Evolutionary conservation across 2,113 vertebrate species (phyloP), one percentile per base, ranked within the genome.

Genomic region (Megaleporinus macrocephalus): DNA sequence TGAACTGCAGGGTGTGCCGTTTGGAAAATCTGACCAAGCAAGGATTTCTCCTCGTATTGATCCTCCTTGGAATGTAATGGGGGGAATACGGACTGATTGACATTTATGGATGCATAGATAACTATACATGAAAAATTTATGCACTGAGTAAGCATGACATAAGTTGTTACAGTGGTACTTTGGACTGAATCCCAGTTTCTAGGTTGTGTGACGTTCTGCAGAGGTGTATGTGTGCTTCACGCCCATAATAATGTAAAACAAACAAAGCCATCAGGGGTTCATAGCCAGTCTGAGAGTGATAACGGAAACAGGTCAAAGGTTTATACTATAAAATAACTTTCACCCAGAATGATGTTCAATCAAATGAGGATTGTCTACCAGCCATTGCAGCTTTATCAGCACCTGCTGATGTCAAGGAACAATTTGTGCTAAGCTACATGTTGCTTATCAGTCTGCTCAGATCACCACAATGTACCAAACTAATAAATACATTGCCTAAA

Each of bases 111-210:
- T 12, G 6, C 57, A 15, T 65, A 24, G 15, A 78, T 74, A n/a
- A 12, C 29, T 18, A 6, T 44, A 11, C 33, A 24, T 82, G 51
- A 79, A 81, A 82, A 78, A 82, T 81, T 73, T 15, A 78, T 78
- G 51, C 13, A 20, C n/a, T 79, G 33, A 70, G 36, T 53, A 62
- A 75, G 70, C 49, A 59, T 41, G 16, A 53, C 47, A 61, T 24
- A 15, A 51, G 11, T 61, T 55, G 62, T 61, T 68, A 26, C 66
- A 24, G 49, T 44, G n/a, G 65, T 26, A 18, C 36, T 20, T 12
- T 20, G 51, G 22, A 44, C 80, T 61, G 59, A 62, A 57, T 29
- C 78, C 51, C 65, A 36, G 33, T 70, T 41, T 44, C 22, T 6
- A 44, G 33, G 66, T 36, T 11, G 12, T 61, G 6, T 24, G 22